A percentile compares a stretch with the other conserved stretches of the same genome.
Conservation (phyloP, 2,888 invertebrate genomes). For the Aleiodes testaceus region DNA sequence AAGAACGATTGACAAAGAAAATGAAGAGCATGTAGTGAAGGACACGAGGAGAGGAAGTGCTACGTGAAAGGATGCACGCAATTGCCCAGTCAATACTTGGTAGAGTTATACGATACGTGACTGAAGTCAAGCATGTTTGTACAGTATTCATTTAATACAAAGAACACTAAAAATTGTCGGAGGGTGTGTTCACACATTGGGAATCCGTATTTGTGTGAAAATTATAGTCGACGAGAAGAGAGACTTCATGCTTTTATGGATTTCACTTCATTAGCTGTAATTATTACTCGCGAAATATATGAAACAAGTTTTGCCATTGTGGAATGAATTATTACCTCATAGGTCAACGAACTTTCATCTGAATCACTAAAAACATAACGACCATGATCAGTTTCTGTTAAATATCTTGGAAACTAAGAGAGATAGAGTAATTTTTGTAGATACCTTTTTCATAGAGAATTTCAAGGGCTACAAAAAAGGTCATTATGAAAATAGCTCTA, state of each 20-base stretch:
- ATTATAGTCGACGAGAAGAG: too few relatives aligned
- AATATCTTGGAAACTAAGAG: too few relatives aligned
- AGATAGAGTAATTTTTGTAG: too few relatives aligned
- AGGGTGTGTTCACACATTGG: neutral
- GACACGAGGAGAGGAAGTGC: constrained; percentile 2
- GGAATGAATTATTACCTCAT: constrained; percentile 19
- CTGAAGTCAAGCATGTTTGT: constrained; percentile 42
- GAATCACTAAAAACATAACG: neutral
- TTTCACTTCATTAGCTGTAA: constrained; percentile 7
- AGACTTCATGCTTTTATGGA: too few relatives aligned
- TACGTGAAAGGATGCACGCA: constrained; percentile 35
- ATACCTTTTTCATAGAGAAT: too few relatives aligned
- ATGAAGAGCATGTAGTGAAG: constrained; percentile 5
- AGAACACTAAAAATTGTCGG: neutral
- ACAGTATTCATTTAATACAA: neutral
- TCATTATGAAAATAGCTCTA: too few relatives aligned
- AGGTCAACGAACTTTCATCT: constrained; percentile 2
- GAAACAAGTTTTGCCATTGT: constrained; percentile 20
- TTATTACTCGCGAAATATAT: neutral
- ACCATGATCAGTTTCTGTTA: too few relatives aligned
- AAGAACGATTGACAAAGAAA: neutral
- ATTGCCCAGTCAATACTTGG: constrained; percentile 27
- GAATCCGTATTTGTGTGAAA: too few relatives aligned
- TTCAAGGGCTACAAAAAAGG: too few relatives aligned
- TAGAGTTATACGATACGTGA: constrained; percentile 49